These are phyloP conservation scores for Augochlorella aurata DNA, from an alignment of 2,888 invertebrate genomes.

Conservation along the genomic window DNA sequence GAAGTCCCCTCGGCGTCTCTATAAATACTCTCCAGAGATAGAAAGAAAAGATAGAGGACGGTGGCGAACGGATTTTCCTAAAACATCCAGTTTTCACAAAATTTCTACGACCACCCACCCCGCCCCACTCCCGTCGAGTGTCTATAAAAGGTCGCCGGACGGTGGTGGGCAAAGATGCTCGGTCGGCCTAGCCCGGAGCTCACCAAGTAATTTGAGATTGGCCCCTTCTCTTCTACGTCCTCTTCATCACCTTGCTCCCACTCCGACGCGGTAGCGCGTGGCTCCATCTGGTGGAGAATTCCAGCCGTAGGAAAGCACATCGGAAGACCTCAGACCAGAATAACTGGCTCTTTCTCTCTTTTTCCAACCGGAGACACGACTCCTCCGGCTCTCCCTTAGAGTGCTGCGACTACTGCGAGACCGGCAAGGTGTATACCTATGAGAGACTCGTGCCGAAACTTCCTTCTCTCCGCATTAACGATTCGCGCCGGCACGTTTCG, in stretches of 20 bases:
- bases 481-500: conserved; percentile 40
- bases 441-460: conserved; percentile 20
- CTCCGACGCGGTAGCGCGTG: conserved; percentile 49
- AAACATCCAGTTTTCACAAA: conserved; percentile 71
- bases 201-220: conserved; percentile 81
- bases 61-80: conserved; percentile 45
- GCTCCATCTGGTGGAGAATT: conserved; percentile 78
- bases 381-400: conserved; percentile 15
- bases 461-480: conserved; percentile 49
- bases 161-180: conserved; percentile 77
- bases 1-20: neutral
- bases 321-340: conserved; percentile 68
- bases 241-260: conserved; percentile 61
- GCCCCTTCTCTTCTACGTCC: conserved; percentile 73
- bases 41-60: neutral
- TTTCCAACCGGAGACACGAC: conserved; percentile 29
- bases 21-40: neutral
- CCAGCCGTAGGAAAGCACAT: conserved; percentile 66
- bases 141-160: conserved; percentile 81
- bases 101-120: conserved; percentile 74
- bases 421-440: conserved; percentile 24
- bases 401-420: conserved; percentile 11
- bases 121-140: conserved; percentile 78
- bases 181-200: conserved; percentile 72
- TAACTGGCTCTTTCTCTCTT: conserved; percentile 58